phyloP scores from a whole-genome alignment of 2,888 invertebrate genomes.

The Nymphalis urticae region DNA sequence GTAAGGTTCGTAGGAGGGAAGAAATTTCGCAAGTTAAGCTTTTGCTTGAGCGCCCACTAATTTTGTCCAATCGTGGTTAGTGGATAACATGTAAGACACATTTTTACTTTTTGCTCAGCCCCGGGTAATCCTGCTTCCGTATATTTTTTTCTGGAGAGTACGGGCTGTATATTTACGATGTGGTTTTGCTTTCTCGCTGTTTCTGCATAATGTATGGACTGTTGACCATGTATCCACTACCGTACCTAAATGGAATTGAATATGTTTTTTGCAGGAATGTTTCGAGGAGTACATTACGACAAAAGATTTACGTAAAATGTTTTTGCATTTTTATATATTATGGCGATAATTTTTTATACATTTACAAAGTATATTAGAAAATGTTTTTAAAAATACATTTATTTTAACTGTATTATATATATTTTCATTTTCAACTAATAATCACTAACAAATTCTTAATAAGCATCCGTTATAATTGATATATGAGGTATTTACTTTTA shows the following conservation, averaged over 20 bases:
- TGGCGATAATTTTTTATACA: not conserved
- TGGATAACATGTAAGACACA: conserved; percentile 67
- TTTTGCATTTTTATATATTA: not conserved
- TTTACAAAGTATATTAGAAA: conserved; percentile 5
- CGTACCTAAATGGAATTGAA: conserved; percentile 40
- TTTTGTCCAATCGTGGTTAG: conserved; percentile 72
- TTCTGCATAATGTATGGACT: conserved; percentile 43
- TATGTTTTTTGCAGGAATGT: conserved; percentile 36
- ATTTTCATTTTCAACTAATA: not conserved
- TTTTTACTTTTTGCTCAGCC: conserved; percentile 53
- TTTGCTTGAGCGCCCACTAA: conserved; percentile 74
- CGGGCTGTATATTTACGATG: conserved; percentile 43
- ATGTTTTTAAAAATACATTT: not conserved
- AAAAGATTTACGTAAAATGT: conserved; percentile 15
- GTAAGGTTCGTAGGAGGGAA: conserved; percentile 49
- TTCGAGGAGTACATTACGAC: conserved; percentile 26
- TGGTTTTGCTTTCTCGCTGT: conserved; percentile 41
- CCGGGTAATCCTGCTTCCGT: conserved; percentile 32
- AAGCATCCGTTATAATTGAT: no score
- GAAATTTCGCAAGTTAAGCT: conserved; percentile 75
- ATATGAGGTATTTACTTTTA: no score
- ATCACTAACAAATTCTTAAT: no score
- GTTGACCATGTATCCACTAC: conserved; percentile 40
- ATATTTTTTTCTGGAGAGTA: conserved; percentile 39
- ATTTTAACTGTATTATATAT: not conserved